Evolutionary conservation across 2,888 invertebrate species (phyloP), one percentile per base, ranked within the genome.

Genomic region (Schrankia costaestrigalis): DNA sequence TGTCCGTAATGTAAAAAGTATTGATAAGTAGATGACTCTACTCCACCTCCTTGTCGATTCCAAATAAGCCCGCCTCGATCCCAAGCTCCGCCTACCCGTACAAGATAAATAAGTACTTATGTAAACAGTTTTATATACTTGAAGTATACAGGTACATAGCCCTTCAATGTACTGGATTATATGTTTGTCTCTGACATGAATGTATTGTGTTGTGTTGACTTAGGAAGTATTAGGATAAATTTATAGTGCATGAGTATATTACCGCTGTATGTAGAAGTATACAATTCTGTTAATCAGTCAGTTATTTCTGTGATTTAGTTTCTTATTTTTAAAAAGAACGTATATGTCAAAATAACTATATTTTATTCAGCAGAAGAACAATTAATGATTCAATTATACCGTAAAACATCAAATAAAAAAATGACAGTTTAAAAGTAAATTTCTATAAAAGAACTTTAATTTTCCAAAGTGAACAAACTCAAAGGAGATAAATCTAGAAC

Each of bases 61-160:
- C 72, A 81, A 82, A 82, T 78, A 84, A 83, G 78, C 83, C 86
- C 86, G 86, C 86, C 86, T 86, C 78, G 66, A 76, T 71, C 69
- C 65, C 68, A 74, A 66, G 84, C 86, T 75, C 80, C 86, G 84
- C 85, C 86, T 84, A 78, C 84, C 60, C 63, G 64, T 64, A 64
- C 64, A 71, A 75, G 72, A 79, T 85, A 86, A 77, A 84, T 86
- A 83, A 73, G 67, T 75, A 60, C 73, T 68, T 74, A 78, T 78
- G 73, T 84, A 75, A 76, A 77, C 71, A 69, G 56, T 66, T 69
- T 69, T 77, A 73, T 77, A 63, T 77, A 77, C 66, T 68, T 63
- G 51, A 58, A 60, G 64, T 72, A 75, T 56, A 69, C 63, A 68
- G 58, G 46, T 54, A 62, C 54, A 69, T 64, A 67, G 68, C 71